Conservation (phyloP, 2,888 invertebrate species). For the Pecten maximus region DNA sequence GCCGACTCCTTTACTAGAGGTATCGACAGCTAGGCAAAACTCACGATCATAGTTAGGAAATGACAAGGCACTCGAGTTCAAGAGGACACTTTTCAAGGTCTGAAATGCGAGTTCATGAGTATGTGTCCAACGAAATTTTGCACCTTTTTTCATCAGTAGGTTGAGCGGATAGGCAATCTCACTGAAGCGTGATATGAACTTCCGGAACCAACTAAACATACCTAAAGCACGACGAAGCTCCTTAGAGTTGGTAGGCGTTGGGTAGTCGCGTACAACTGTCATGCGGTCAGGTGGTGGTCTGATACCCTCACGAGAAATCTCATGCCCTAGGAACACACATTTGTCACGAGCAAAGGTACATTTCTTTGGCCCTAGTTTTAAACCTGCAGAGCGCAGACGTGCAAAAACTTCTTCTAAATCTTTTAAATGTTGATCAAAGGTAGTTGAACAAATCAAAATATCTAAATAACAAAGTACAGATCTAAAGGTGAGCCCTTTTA, state of each 20-base stretch:
- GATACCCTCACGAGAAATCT: constrained; percentile 46
- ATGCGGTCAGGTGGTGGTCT: constrained; percentile 40
- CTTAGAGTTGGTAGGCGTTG: constrained; percentile 41
- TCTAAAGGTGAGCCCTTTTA: constrained; percentile 54
- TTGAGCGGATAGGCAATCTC: constrained; percentile 40
- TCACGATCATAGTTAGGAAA: constrained; percentile 39
- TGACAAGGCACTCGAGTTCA: constrained; percentile 36
- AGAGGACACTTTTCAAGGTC: not conserved
- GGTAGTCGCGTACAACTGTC: constrained; percentile 41
- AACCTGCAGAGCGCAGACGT: constrained; percentile 43
- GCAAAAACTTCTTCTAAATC: constrained; percentile 49
- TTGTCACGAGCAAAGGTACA: constrained; percentile 42
- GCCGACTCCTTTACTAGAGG: constrained; percentile 33
- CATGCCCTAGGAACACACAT: constrained; percentile 49
- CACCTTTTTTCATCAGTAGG: constrained; percentile 38
- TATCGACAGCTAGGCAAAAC: constrained; percentile 41
- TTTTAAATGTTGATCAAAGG: constrained; percentile 47
- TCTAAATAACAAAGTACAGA: constrained; percentile 58
- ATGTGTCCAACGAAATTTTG: not conserved
- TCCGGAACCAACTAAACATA: constrained; percentile 50
- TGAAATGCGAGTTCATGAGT: constrained; percentile 1
- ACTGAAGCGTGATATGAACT: constrained; percentile 48
- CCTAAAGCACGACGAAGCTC: constrained; percentile 53
- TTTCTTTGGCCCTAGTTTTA: constrained; percentile 49
- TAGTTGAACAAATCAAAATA: constrained; percentile 45